A percentile compares a stretch with the other conserved stretches of the same genome.
Conservation (phyloP, 37 sponge, comb jelly and placozoan species). For the Mnemiopsis leidyi region DNA sequence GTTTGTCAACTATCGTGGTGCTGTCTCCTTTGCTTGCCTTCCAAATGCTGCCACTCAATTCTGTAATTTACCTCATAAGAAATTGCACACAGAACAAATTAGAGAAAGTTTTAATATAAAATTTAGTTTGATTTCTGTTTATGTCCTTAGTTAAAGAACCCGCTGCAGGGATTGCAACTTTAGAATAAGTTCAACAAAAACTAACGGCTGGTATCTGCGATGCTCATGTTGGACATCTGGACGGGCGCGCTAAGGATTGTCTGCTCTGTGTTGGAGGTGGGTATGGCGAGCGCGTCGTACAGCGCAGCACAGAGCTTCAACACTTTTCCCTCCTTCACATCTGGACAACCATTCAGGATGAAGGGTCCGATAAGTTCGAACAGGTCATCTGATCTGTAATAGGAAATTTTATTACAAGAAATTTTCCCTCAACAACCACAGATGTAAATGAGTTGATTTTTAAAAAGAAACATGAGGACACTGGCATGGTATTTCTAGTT, state of each 20-base stretch:
- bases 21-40: slow-evolving; percentile 25
- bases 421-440: too few relatives aligned
- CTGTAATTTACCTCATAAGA: too few relatives aligned
- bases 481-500: too few relatives aligned
- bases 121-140: too few relatives aligned
- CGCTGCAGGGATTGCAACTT: too few relatives aligned
- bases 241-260: slow-evolving; percentile 31
- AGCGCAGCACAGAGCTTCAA: slow-evolving; percentile 20
- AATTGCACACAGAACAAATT: too few relatives aligned
- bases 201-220: slow-evolving; percentile 10
- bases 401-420: too few relatives aligned
- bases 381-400: slow-evolving; percentile 46
- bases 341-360: slow-evolving; percentile 24
- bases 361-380: slow-evolving; percentile 48
- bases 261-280: background rate
- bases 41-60: slow-evolving; percentile 41
- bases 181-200: too few relatives aligned
- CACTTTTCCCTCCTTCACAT: slow-evolving; percentile 43
- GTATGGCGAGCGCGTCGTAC: background rate
- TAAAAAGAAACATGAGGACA: too few relatives aligned
- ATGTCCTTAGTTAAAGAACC: too few relatives aligned
- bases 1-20: slow-evolving; percentile 71
- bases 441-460: too few relatives aligned
- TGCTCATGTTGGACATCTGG: slow-evolving; percentile 39
- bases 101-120: too few relatives aligned